phyloP scores from a whole-genome alignment of 1,140 invertebrate genomes.

The Lordiphosa clarofinis region DNA sequence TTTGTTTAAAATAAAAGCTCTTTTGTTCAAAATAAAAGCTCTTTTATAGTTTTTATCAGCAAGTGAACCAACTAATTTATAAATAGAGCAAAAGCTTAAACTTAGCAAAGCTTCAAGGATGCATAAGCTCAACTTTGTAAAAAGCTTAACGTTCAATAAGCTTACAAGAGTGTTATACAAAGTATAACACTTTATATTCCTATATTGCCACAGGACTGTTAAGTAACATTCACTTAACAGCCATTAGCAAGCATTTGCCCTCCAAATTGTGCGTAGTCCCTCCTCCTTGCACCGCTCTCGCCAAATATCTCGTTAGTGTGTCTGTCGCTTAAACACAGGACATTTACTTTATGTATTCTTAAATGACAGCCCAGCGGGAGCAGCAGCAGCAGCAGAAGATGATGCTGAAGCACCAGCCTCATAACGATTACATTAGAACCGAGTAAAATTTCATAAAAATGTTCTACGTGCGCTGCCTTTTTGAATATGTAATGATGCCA shows the following conservation, averaged over 20 bases:
- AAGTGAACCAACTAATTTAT: too few relatives aligned
- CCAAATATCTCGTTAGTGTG: constrained; percentile 48
- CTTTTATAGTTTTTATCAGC: too few relatives aligned
- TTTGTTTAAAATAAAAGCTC: too few relatives aligned
- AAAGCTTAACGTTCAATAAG: too few relatives aligned
- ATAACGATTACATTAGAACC: constrained; percentile 71
- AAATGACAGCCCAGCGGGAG: constrained; percentile 48
- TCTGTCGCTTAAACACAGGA: constrained; percentile 59
- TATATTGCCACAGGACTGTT: too few relatives aligned
- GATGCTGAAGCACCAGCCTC: constrained; percentile 22
- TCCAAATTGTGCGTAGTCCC: constrained; percentile 38
- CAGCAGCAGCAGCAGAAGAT: background rate
- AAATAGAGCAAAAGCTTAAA: too few relatives aligned
- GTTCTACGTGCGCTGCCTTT: constrained; percentile 66
- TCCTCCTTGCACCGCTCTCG: background rate
- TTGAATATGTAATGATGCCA: constrained; percentile 71
- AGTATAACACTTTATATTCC: too few relatives aligned
- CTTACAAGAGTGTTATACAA: too few relatives aligned
- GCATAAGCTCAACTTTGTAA: too few relatives aligned
- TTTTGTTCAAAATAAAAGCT: too few relatives aligned
- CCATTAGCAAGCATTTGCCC: constrained; percentile 21
- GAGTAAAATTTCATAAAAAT: constrained; percentile 73
- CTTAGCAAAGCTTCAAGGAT: too few relatives aligned
- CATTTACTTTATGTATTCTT: constrained; percentile 71
- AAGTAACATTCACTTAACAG: constrained; percentile 12